Percentiles rank a stretch among this genome's conserved stretches.
Evolutionary conservation across 2,888 invertebrate species (phyloP).

Genomic region (Oscheius sp.): DNA sequence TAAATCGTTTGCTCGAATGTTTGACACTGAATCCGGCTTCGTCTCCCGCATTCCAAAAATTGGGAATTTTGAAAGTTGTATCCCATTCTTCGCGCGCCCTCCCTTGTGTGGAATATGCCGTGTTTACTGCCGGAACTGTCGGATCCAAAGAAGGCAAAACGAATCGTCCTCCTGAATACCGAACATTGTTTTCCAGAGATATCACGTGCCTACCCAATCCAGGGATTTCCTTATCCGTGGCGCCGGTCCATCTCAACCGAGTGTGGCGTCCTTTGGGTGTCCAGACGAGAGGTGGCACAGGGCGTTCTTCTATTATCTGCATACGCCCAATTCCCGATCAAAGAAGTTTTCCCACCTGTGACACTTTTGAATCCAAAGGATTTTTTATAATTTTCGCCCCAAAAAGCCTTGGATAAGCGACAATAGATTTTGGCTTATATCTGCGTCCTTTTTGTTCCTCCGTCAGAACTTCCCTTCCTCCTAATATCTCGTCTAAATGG

Average conservation of each 20-base stretch:
- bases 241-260: conserved; percentile 66
- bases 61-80: conserved; percentile 67
- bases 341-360: conserved; percentile 27
- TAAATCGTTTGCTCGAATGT: conserved; percentile 57
- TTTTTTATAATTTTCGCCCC: conserved; percentile 45
- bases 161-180: conserved; percentile 49
- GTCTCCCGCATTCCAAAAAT: conserved; percentile 66
- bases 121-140: conserved; percentile 64
- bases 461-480: conserved; percentile 51
- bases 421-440: conserved; percentile 39
- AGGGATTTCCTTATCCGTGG: conserved; percentile 65
- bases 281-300: conserved; percentile 62
- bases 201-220: conserved; percentile 47
- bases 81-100: conserved; percentile 67
- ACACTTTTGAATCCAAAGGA: conserved; percentile 58
- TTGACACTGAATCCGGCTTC: conserved; percentile 62
- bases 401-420: conserved; percentile 55
- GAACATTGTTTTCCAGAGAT: too few species aligned
- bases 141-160: conserved; percentile 68
- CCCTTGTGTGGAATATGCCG: conserved; percentile 66
- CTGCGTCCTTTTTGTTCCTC: conserved; percentile 55
- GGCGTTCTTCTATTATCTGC: conserved; percentile 64
- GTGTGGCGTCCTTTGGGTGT: conserved; percentile 66
- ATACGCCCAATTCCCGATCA: neutral
- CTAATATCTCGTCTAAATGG: conserved; percentile 51